phyloP scores from a whole-genome alignment of 2,888 invertebrate genomes.

The Punctoribates punctum region DNA sequence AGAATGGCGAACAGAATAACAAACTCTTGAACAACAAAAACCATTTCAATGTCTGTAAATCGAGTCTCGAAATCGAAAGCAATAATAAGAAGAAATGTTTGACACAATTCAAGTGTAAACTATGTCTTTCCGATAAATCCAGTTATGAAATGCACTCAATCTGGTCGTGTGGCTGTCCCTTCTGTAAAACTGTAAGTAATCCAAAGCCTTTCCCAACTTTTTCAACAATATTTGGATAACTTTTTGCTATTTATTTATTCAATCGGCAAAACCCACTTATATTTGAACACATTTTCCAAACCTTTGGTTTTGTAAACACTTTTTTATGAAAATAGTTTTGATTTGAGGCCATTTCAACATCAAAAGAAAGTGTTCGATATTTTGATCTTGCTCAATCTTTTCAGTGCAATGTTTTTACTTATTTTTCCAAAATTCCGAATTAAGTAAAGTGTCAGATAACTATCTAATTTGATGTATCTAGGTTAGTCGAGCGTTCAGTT shows the following conservation, averaged over 20 bases:
- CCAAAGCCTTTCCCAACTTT: neutral
- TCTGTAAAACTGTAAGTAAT: conserved; percentile 35
- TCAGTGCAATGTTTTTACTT: too few species aligned
- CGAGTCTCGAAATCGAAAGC: conserved; percentile 17
- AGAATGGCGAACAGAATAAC: neutral
- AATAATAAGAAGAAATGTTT: conserved; percentile 2
- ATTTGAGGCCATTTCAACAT: too few species aligned
- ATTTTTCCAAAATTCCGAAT: too few species aligned
- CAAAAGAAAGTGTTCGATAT: too few species aligned
- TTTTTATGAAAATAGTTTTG: too few species aligned
- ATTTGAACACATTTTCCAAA: too few species aligned
- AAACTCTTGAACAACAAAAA: neutral
- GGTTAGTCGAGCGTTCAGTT: too few species aligned
- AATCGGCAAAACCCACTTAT: too few species aligned
- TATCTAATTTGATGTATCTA: too few species aligned
- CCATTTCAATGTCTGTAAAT: conserved; percentile 3
- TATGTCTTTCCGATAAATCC: conserved; percentile 13
- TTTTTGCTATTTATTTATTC: neutral
- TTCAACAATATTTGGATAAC: neutral
- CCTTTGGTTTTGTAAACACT: too few species aligned
- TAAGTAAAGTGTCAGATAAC: too few species aligned
- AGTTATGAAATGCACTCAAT: conserved; percentile 37
- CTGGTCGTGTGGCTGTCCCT: conserved; percentile 41
- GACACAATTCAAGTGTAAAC: conserved; percentile 18
- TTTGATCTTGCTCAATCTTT: too few species aligned